Evolutionary conservation across 1,140 invertebrate species (phyloP).

Genomic region (Nilaparvata lugens): DNA sequence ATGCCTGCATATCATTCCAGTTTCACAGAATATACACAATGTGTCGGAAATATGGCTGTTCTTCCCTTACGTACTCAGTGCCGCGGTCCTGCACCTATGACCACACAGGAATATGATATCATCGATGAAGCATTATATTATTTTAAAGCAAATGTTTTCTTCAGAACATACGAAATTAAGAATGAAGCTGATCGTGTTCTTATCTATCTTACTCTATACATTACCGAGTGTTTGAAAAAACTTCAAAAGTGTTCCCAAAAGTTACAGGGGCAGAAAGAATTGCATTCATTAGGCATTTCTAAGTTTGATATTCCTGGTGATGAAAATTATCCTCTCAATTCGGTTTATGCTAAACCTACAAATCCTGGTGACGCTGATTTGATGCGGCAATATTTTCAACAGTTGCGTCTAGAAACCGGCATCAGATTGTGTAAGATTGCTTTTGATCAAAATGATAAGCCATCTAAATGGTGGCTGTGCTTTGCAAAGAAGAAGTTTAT

Average conservation of each 20-base stretch:
- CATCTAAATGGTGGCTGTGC: slow-evolving; percentile 99
- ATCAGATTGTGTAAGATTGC: slow-evolving; percentile 84
- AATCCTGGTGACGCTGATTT: slow-evolving; percentile 66
- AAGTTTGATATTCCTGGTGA: slow-evolving; percentile 98
- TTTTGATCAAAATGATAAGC: slow-evolving; percentile 85
- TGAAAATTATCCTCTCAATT: slow-evolving; percentile 90
- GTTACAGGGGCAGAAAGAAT: slow-evolving; percentile 85
- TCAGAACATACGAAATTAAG: slow-evolving; percentile 98
- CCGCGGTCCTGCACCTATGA: slow-evolving; percentile 76
- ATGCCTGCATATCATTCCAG: slow-evolving; percentile 82
- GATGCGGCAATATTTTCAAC: slow-evolving; percentile 88
- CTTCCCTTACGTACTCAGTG: slow-evolving; percentile 77
- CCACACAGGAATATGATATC: slow-evolving; percentile 72
- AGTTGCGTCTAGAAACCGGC: slow-evolving; percentile 92
- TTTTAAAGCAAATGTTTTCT: slow-evolving; percentile 99
- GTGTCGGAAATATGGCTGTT: slow-evolving; percentile 88
- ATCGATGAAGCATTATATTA: slow-evolving; percentile 96
- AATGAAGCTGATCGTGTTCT: slow-evolving; percentile 90
- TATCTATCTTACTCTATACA: slow-evolving; percentile 98
- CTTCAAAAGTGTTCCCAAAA: slow-evolving; percentile 86
- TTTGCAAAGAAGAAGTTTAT: slow-evolving; percentile 99
- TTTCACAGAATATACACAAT: slow-evolving; percentile 58
- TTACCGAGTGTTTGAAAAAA: slow-evolving; percentile 95
- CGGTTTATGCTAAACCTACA: slow-evolving; percentile 88
- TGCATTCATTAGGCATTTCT: slow-evolving; percentile 90